These are phyloP conservation scores for Tragelaphus scriptus DNA, from an alignment of 2,113 vertebrate genomes.

Conservation along the genomic window DNA sequence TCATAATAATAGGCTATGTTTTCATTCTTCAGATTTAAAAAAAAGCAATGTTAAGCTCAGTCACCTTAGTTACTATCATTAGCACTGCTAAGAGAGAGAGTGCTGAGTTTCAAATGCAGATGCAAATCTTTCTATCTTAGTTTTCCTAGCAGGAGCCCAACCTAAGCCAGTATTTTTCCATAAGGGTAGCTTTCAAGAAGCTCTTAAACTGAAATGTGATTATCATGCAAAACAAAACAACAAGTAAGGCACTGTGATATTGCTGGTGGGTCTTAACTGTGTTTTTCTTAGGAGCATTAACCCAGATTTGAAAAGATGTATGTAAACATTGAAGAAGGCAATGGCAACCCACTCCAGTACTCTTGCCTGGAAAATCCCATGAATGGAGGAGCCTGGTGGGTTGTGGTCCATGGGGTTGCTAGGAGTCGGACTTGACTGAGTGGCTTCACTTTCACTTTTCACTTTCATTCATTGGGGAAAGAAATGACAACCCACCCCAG, in stretches of 20 bases:
- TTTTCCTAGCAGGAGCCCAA: not conserved
- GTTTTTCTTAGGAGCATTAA: not conserved
- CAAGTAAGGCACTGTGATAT: conserved; percentile 18
- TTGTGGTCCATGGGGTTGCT: no score
- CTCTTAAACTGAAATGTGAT: conserved; percentile 22
- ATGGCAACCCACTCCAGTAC: no score
- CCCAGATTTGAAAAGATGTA: not conserved
- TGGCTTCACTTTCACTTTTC: no score
- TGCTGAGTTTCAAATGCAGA: conserved; percentile 24
- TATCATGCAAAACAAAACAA: not conserved
- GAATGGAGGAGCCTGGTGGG: no score
- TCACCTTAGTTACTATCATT: conserved; percentile 5
- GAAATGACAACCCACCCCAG: no score
- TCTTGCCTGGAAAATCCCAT: no score
- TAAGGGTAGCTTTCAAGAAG: conserved; percentile 18
- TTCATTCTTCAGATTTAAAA: conserved; percentile 30
- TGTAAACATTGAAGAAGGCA: not conserved
- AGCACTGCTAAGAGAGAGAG: not conserved
- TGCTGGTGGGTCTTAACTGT: conserved; percentile 1
- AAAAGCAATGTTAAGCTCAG: conserved; percentile 11
- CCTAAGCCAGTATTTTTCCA: not conserved
- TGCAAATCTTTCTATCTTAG: not conserved
- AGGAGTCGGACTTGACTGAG: no score
- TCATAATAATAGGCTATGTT: not conserved
- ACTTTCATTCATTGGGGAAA: no score